phyloP scores from a whole-genome alignment of 1,140 invertebrate genomes.

The Lordiphosa clarofinis region DNA sequence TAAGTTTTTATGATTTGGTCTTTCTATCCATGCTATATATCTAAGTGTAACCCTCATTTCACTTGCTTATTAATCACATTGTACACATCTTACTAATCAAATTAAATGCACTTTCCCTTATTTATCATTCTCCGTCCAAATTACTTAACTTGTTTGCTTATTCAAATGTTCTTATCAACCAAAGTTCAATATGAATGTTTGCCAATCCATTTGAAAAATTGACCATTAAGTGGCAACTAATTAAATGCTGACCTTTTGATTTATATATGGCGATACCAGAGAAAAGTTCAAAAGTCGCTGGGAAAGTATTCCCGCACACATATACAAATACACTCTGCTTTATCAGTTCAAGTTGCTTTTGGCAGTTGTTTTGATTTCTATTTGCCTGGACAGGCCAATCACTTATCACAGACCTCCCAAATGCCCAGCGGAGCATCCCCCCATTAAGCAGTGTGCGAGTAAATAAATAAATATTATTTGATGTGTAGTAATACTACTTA shows the following conservation, averaged over 20 bases:
- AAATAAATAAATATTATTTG: slow-evolving; percentile 4
- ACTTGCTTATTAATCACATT: slow-evolving; percentile 5
- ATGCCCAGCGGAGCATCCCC: slow-evolving; percentile 5
- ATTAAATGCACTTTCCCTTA: slow-evolving; percentile 8
- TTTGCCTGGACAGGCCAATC: slow-evolving; percentile 40
- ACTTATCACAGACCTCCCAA: slow-evolving; percentile 37
- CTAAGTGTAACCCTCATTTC: neutral
- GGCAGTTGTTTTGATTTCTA: slow-evolving; percentile 56
- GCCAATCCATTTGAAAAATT: slow-evolving; percentile 57
- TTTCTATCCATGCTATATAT: too few relatives aligned
- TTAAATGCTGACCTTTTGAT: slow-evolving; percentile 44
- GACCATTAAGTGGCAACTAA: slow-evolving; percentile 48
- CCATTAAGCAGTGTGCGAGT: neutral
- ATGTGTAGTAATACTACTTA: too few relatives aligned
- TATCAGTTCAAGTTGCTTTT: too few relatives aligned
- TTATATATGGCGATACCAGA: slow-evolving; percentile 3
- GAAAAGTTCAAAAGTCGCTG: slow-evolving; percentile 45
- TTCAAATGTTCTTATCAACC: slow-evolving; percentile 38
- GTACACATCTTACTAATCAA: slow-evolving; percentile 6
- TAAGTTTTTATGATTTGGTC: too few relatives aligned
- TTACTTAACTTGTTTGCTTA: slow-evolving; percentile 25
- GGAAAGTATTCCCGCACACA: slow-evolving; percentile 15
- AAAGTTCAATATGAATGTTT: slow-evolving; percentile 39
- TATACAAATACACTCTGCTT: neutral
- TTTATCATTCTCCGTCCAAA: neutral